phyloP scores from a whole-genome alignment of 2,888 invertebrate species.

The Carpatolechia fugitivella region DNA sequence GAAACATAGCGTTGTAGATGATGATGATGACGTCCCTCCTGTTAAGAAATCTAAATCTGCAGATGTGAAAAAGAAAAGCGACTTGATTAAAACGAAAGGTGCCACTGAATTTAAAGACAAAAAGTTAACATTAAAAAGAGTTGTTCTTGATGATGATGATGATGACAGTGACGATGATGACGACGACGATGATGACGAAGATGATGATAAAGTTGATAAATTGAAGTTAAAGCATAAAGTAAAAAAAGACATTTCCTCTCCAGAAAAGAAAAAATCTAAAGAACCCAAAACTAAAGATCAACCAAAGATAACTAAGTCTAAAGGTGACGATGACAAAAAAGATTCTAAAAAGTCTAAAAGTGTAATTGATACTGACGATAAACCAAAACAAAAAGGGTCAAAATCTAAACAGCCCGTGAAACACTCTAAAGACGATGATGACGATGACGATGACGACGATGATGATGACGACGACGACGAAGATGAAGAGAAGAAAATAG shows the following conservation, averaged over 20 bases:
- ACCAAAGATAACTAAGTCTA: neutral
- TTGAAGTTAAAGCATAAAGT: constrained; percentile 12
- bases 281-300: neutral
- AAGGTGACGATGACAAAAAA: constrained; percentile 23
- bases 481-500: constrained; percentile 23
- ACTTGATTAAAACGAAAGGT: constrained; percentile 8
- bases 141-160: constrained; percentile 27
- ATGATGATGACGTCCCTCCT: constrained; percentile 22
- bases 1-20: constrained; percentile 17
- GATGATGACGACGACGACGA: constrained; percentile 30
- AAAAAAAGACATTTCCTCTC: constrained; percentile 10
- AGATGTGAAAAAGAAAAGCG: constrained; percentile 22
- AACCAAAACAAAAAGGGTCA: constrained; percentile 6
- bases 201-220: no score
- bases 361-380: constrained; percentile 12
- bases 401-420: neutral
- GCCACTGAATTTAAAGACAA: constrained; percentile 10
- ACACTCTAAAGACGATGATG: constrained; percentile 18
- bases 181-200: constrained; percentile 23
- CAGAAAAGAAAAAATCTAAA: constrained; percentile 10
- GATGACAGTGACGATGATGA: constrained; percentile 16
- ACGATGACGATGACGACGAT: constrained; percentile 23
- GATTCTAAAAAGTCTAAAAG: constrained; percentile 15
- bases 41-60: constrained; percentile 17
- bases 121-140: constrained; percentile 22